phyloP scores from a whole-genome alignment of 2,113 vertebrate species.

The Xyrauchen texanus region DNA sequence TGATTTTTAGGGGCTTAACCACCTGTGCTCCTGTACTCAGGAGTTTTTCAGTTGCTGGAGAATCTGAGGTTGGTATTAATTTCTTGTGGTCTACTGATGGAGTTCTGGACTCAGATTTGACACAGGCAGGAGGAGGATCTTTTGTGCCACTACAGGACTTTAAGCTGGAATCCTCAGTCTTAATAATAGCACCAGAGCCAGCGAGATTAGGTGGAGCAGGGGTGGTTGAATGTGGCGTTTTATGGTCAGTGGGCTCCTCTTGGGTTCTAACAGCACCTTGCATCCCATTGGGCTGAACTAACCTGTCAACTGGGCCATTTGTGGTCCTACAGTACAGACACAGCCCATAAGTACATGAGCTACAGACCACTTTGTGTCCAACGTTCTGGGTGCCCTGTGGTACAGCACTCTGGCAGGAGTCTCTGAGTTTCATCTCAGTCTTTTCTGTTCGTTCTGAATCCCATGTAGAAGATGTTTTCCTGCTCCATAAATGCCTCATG shows the following conservation, averaged over 20 bases:
- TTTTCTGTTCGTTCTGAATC: conserved; percentile 80
- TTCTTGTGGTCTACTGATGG: conserved; percentile 66
- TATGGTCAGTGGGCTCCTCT: conserved; percentile 44
- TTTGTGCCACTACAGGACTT: conserved; percentile 73
- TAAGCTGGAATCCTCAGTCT: conserved; percentile 77
- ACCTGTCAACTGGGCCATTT: conserved; percentile 78
- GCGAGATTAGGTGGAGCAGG: conserved; percentile 76
- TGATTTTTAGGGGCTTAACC: conserved; percentile 78
- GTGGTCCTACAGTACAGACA: conserved; percentile 79
- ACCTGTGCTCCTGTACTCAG: conserved; percentile 77
- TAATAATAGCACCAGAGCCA: conserved; percentile 71
- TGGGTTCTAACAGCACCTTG: conserved; percentile 66
- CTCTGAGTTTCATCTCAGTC: conserved; percentile 75
- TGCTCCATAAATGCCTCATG: conserved; percentile 90
- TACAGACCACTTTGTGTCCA: conserved; percentile 67
- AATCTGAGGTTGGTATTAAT: not conserved
- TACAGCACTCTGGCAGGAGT: conserved; percentile 59
- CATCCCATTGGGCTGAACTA: conserved; percentile 78
- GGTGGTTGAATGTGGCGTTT: too few species aligned
- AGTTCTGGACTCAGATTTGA: conserved; percentile 76
- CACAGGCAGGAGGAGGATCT: conserved; percentile 76
- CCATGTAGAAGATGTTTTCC: conserved; percentile 84
- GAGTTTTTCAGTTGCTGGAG: conserved; percentile 33
- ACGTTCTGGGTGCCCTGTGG: conserved; percentile 79
- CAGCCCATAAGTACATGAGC: conserved; percentile 78